phyloP scores from a whole-genome alignment of 2,113 vertebrate species.

The Laterallus jamaicensis region DNA sequence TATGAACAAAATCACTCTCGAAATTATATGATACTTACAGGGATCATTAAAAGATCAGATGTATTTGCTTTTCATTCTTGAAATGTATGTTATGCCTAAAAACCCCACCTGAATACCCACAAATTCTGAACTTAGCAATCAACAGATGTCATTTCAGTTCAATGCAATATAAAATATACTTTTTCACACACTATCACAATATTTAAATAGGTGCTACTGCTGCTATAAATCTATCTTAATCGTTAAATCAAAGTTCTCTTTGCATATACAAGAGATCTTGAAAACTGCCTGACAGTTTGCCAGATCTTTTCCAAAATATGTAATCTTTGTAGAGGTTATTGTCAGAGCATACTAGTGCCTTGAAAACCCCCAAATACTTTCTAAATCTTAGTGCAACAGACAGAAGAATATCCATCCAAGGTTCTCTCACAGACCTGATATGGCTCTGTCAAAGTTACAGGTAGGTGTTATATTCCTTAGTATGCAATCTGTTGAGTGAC shows the following conservation, averaged over 20 bases:
- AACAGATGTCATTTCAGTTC: conserved; percentile 6
- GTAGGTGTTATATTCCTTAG: neutral
- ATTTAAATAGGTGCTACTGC: conserved; percentile 10
- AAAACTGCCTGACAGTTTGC: conserved; percentile 50
- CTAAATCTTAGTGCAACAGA: neutral
- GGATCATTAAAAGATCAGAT: neutral
- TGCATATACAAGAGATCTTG: conserved; percentile 42
- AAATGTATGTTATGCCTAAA: neutral
- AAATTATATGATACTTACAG: neutral
- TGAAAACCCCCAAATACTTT: neutral
- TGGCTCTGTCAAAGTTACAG: neutral
- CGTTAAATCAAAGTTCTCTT: conserved; percentile 38
- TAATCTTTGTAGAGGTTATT: conserved; percentile 22
- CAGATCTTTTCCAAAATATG: neutral
- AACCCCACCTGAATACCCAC: fast-evolving
- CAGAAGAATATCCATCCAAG: neutral
- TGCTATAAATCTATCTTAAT: conserved; percentile 42
- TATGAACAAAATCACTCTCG: neutral
- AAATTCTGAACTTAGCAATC: neutral
- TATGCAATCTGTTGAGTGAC: conserved; percentile 4
- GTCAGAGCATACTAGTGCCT: neutral
- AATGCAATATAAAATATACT: neutral
- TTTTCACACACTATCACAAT: neutral
- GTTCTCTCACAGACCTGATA: neutral
- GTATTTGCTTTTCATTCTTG: neutral